Conservation (phyloP, 2,888 invertebrate genomes). For the Cylindroiulus punctatus region DNA sequence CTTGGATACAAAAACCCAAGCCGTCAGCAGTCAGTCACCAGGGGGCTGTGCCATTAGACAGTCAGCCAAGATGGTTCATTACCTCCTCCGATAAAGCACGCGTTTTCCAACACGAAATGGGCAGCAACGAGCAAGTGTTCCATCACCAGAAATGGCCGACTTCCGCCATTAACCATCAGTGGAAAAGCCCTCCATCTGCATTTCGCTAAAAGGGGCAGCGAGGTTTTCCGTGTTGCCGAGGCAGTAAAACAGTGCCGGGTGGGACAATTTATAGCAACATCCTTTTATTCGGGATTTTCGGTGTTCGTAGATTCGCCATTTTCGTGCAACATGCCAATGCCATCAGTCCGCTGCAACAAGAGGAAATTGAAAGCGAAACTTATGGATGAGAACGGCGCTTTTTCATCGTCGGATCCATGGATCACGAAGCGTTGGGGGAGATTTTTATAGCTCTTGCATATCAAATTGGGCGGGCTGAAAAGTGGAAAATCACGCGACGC, state of each 20-base stretch:
- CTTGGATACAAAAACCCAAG: too few relatives aligned
- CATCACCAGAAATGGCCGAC: too few relatives aligned
- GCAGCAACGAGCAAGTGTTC: too few relatives aligned
- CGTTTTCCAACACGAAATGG: too few relatives aligned
- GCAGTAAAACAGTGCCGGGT: slow-evolving; percentile 22
- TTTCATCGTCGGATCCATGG: slow-evolving; percentile 11
- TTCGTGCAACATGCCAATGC: slow-evolving; percentile 21
- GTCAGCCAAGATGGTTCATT: too few relatives aligned
- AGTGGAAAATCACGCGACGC: slow-evolving; percentile 13
- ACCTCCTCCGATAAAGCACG: too few relatives aligned
- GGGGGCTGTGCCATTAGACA: too few relatives aligned
- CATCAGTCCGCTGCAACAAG: not conserved
- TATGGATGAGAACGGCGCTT: slow-evolving; percentile 25
- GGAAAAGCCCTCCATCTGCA: not conserved
- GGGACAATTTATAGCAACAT: not conserved
- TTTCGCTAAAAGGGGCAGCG: slow-evolving; percentile 1
- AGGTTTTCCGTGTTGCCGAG: not conserved
- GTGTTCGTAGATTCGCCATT: not conserved
- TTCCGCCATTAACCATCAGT: too few relatives aligned
- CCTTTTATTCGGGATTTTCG: not conserved
- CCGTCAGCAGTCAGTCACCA: too few relatives aligned
- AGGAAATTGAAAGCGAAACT: slow-evolving; percentile 39
- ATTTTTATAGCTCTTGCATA: slow-evolving; percentile 35
- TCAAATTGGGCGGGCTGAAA: slow-evolving; percentile 33
- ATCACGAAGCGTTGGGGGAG: slow-evolving; percentile 2